Percentiles rank a stretch among this genome's conserved stretches.
phyloP scores from a whole-genome alignment of 2,888 invertebrate genomes.

The Tachina lurida region DNA sequence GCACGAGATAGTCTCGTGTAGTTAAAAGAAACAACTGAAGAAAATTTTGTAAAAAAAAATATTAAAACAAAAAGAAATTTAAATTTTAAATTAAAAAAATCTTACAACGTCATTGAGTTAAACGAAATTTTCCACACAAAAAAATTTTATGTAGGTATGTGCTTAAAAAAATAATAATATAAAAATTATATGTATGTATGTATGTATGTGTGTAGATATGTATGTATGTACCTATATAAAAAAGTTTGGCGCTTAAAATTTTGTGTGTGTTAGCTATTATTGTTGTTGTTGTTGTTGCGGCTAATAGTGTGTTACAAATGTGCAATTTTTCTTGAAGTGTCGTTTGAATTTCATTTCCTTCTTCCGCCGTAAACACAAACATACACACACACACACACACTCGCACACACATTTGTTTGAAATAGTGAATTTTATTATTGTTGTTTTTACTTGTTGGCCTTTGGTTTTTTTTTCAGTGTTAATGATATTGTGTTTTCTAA shows the following conservation, averaged over 20 bases:
- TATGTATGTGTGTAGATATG: background rate
- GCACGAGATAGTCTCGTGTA: constrained; percentile 71
- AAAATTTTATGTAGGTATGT: constrained; percentile 65
- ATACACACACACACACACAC: constrained; percentile 17
- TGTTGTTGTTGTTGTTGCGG: constrained; percentile 29
- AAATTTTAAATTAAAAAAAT: constrained; percentile 39
- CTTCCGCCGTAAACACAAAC: constrained; percentile 60
- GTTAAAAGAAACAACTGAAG: constrained; percentile 2
- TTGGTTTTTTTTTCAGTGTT: constrained; percentile 56
- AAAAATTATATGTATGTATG: constrained; percentile 10
- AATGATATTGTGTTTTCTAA: constrained; percentile 65
- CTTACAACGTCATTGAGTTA: constrained; percentile 24
- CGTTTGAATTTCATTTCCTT: constrained; percentile 68
- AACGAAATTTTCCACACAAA: constrained; percentile 49
- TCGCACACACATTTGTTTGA: background rate
- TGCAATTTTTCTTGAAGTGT: constrained; percentile 61
- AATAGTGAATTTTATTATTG: constrained; percentile 12
- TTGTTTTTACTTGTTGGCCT: constrained; percentile 61
- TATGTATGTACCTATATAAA: background rate
- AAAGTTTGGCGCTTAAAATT: constrained; percentile 68
- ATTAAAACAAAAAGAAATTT: background rate
- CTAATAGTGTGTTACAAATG: constrained; percentile 44
- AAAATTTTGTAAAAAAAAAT: constrained; percentile 4
- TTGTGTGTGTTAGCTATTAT: constrained; percentile 6
- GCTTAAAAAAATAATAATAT: background rate